Evolutionary conservation across 2,797 vertebrate species (phyloP).

Genomic region (Gadopsis bispinosus): DNA sequence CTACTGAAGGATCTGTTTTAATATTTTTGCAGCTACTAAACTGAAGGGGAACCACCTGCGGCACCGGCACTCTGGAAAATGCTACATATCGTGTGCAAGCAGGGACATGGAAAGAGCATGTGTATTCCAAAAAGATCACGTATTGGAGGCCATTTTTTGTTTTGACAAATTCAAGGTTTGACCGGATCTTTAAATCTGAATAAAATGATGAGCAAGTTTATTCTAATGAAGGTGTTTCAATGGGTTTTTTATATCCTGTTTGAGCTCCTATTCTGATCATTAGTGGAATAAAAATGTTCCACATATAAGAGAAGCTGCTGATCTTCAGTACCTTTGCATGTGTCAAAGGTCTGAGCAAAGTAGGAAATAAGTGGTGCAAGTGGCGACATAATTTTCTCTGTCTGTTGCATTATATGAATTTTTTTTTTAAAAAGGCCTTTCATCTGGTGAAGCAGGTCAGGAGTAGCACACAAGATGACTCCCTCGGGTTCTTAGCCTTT

Average conservation of each 20-base stretch:
- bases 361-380: not conserved
- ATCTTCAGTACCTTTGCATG: not conserved
- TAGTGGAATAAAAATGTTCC: not conserved
- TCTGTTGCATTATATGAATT: slow-evolving; percentile 21
- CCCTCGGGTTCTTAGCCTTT: slow-evolving; percentile 42
- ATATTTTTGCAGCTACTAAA: not conserved
- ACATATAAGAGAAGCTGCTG: not conserved
- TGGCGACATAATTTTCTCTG: not conserved
- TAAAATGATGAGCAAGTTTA: not conserved
- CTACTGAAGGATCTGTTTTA: not conserved
- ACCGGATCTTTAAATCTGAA: not conserved
- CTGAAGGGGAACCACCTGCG: not conserved
- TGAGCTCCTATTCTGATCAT: not conserved
- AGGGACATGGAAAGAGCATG: no score
- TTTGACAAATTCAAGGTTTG: not conserved
- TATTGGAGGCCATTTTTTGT: not conserved
- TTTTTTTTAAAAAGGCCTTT: slow-evolving; percentile 29
- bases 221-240: not conserved
- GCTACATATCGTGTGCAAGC: not conserved
- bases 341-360: slow-evolving; percentile 17
- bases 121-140: not conserved
- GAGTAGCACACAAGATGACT: slow-evolving; percentile 24
- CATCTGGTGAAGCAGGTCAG: slow-evolving; percentile 26
- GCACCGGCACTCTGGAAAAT: not conserved
- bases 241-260: not conserved